These are phyloP conservation scores for Didymodactylos carnosus DNA, from an alignment of 2,888 invertebrate species.

Conservation along the genomic window DNA sequence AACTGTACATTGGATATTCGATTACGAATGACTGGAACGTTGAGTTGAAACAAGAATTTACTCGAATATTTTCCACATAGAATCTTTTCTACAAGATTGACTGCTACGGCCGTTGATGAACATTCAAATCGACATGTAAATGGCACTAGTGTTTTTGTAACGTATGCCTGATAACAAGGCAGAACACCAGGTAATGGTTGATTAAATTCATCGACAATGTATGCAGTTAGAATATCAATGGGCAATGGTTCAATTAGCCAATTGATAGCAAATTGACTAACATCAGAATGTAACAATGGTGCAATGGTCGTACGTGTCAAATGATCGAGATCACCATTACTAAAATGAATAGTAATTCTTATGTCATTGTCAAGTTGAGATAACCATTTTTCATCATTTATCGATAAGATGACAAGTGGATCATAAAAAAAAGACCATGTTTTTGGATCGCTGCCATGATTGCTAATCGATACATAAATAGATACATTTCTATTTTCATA, in stretches of 20 bases:
- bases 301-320: neutral
- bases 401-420: neutral
- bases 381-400: neutral
- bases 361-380: neutral
- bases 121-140: neutral
- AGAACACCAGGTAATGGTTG: neutral
- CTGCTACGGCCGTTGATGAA: neutral
- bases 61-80: neutral
- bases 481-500: neutral
- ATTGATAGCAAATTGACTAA: neutral
- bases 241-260: neutral
- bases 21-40: too few relatives aligned
- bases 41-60: too few relatives aligned
- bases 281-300: neutral
- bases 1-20: too few relatives aligned
- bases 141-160: neutral
- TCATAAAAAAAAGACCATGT: neutral
- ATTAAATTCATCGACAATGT: neutral
- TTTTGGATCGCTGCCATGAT: neutral
- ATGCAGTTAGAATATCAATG: neutral
- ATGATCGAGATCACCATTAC: neutral
- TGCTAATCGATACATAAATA: neutral
- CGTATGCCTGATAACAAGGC: neutral
- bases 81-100: neutral
- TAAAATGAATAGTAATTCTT: too few relatives aligned